Conservation (phyloP, 2,113 vertebrate species). For the Tiliqua scincoides region DNA sequence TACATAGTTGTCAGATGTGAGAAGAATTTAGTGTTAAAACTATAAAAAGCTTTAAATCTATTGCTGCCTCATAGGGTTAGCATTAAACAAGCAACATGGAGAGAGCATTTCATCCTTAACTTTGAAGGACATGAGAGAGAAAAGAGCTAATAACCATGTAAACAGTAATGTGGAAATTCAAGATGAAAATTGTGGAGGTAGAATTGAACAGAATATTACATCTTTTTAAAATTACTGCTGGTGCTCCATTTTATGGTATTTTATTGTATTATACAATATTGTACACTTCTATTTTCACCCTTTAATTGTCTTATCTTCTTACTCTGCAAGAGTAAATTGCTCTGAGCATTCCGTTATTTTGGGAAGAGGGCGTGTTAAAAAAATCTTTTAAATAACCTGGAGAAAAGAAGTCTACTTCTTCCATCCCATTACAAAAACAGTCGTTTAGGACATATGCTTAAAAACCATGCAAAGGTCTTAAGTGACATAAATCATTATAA, state of each 20-base stretch:
- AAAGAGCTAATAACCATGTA: background rate
- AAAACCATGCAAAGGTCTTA: background rate
- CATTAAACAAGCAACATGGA: background rate
- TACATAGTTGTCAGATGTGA: too few species aligned
- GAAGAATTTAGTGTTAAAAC: background rate
- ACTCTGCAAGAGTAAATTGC: too few species aligned
- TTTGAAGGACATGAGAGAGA: background rate
- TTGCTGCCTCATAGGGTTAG: background rate
- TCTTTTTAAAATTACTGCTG: too few species aligned
- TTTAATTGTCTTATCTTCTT: too few species aligned
- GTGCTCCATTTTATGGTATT: too few species aligned
- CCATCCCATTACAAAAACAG: background rate
- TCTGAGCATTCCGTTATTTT: too few species aligned
- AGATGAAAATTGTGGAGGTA: background rate
- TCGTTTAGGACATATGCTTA: background rate
- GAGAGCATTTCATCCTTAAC: background rate
- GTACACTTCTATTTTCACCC: too few species aligned
- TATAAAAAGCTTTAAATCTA: background rate
- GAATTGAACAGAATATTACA: too few species aligned
- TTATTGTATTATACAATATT: too few species aligned
- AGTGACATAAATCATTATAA: background rate
- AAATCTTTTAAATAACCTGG: too few species aligned
- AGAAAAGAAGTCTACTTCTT: background rate
- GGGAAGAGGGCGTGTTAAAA: too few species aligned
- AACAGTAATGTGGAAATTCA: background rate